phyloP scores from a whole-genome alignment of 2,888 invertebrate genomes.

The Himalopsyche anomala region DNA sequence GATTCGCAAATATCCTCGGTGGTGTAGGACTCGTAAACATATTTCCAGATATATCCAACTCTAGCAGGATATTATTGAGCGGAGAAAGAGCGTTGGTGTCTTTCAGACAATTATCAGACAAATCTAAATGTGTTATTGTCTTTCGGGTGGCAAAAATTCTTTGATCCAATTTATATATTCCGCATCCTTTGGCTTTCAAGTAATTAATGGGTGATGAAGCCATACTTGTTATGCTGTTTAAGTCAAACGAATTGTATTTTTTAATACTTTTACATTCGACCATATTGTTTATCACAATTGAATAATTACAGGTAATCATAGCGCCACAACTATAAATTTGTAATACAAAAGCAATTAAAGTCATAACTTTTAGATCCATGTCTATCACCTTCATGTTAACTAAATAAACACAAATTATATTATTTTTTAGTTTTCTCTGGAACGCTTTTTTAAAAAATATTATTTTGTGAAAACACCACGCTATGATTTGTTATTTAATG shows the following conservation, averaged over 20 bases:
- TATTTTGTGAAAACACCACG: too few relatives aligned
- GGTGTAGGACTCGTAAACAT: neutral
- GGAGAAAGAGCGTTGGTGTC: neutral
- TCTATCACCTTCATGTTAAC: neutral
- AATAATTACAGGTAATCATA: neutral
- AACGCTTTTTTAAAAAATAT: too few relatives aligned
- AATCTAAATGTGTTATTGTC: constrained; percentile 2
- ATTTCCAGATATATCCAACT: neutral
- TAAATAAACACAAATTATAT: neutral
- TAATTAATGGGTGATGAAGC: neutral
- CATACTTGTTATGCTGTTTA: neutral
- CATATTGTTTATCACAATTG: neutral
- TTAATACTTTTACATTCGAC: neutral
- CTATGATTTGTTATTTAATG: too few relatives aligned
- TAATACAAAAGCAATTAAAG: neutral
- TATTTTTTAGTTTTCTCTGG: too few relatives aligned
- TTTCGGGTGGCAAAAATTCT: constrained; percentile 7
- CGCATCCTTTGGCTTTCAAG: neutral
- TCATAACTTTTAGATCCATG: neutral
- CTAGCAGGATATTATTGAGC: neutral
- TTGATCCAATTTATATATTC: constrained; percentile 12
- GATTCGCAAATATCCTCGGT: neutral
- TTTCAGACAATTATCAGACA: neutral
- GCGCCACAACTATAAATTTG: neutral
- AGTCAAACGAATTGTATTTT: neutral